Percentiles rank a stretch among this genome's conserved stretches.
Evolutionary conservation across 2,888 invertebrate species (phyloP).

Genomic region (Pilophorus perplexus): DNA sequence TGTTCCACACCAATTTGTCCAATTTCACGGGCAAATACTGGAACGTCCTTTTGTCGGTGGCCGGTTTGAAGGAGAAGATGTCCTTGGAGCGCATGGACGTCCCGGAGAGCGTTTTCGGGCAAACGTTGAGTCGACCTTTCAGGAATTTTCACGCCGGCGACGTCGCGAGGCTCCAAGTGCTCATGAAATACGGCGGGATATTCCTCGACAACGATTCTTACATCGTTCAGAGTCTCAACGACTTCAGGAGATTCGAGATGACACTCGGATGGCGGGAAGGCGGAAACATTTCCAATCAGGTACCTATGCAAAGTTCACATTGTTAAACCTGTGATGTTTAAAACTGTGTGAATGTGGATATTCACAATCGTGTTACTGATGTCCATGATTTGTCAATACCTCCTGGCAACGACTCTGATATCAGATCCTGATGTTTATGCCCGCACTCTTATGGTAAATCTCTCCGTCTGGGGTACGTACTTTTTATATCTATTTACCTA

Average conservation of each 20-base stretch:
- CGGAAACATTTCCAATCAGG: slow-evolving; percentile 45
- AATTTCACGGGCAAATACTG: slow-evolving; percentile 47
- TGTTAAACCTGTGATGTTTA: no score
- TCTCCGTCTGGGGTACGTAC: no score
- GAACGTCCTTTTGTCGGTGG: slow-evolving; percentile 45
- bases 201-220: slow-evolving; percentile 51
- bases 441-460: no score
- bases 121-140: slow-evolving; percentile 28
- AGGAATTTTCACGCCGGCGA: slow-evolving; percentile 41
- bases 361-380: no score
- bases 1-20: slow-evolving; percentile 50
- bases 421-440: no score
- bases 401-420: no score
- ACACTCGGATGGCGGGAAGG: slow-evolving; percentile 49
- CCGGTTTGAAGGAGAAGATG: slow-evolving; percentile 43
- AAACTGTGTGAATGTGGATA: no score
- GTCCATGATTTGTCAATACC: no score
- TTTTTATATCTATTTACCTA: no score
- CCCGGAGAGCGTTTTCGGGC: slow-evolving; percentile 41
- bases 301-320: no score
- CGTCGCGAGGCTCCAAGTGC: slow-evolving; percentile 47
- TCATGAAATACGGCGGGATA: slow-evolving; percentile 51
- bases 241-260: slow-evolving; percentile 51
- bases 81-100: slow-evolving; percentile 22
- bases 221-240: slow-evolving; percentile 50